Evolutionary conservation across 2,113 vertebrate species (phyloP), one percentile per base, ranked within the genome.

Genomic region (Rhinogobius similis): DNA sequence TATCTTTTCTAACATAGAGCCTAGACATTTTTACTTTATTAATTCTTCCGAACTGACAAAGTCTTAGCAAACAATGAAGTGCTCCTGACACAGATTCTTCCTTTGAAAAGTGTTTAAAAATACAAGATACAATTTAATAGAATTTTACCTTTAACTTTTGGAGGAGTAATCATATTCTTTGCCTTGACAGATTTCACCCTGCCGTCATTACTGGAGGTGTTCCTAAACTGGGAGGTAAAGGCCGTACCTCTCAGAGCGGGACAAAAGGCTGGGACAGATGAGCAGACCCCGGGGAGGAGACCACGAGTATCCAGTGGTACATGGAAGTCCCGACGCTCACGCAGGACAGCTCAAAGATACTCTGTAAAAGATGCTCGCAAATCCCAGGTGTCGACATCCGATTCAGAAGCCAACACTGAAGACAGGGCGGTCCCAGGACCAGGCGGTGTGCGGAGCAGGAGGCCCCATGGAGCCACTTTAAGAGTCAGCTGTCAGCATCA

Each of bases 311-410:
- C 89, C 3, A 92, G 92, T 36, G 86, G 90, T 4, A 91, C 92
- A 68, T 94, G 90, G 74, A 97, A 93, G 82, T 90, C 92, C 0
- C 87, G 92, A 8, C 88, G 89, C 0, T 90, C 93, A 11, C 93
- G 92, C 38, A 93, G 94, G 85, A 93, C 87, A 38, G 92, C 94
- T 1, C 96, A 96, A 73, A 91, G 93, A 58, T 95, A 97, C 74
- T 95, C 96, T 0, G 80, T 96, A 70, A 94, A 95, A 83, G 95
- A 98, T 76, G 96, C 94, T 0, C 93, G 94, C 53, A 94, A 93
- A 86, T 94, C 95, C 9, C 96, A 96, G 83, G 90, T 97, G 0
- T 97, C 97, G 75, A 97, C 96, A 2, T 98, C 97, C 0, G 98
- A 98, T 83, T 98, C 98, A 0, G 98, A 98, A 65, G 94, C 92